Base-by-base conservation (phyloP, 1,140 invertebrate species). In the Monochamus saltuarius region DNA sequence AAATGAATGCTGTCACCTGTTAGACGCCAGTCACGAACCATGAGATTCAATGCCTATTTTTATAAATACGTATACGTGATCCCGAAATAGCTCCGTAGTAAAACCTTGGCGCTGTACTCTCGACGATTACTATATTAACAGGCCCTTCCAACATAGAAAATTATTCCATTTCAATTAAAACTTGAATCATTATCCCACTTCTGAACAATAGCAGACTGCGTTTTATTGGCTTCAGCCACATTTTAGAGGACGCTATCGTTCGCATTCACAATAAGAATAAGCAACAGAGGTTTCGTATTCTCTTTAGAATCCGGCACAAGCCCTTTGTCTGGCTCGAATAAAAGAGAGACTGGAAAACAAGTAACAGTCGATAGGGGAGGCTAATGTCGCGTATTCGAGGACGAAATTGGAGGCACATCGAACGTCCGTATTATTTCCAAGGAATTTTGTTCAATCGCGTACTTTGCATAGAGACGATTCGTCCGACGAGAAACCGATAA, bases 381-480 rank as follows among this genome's bases (percentile, higher is more conserved):
- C 46, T 63, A 63, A 59, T 63, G 53, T 39, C 36, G 43, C 50
- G 51, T 53, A 57, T 56, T 45, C 53, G 45, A 56, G 40, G 46
- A 62, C 49, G 43, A 62, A 62, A 62, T 62, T 62, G 60, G 60
- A 62, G 54, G 52, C 56, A 50, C 61, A 63, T 63, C 50, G 46
- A 59, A 19, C 56, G 59, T 59, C 50, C 46, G 51, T 53, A 37
- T 59, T 63, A 58, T 63, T 59, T 59, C 52, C 61, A 59, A 55
- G 50, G 56, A 64, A 64, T 60, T 64, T 64, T 52, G 47, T 64
- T 60, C 62, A 60, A 60, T 60, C 22, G 56, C 56, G 42, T 59
- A 54, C 50, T 64, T 60, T 64, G 62, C 62, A 64, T 64, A 64
- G 52, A 64, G 52, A 64, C 60, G 47, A 64, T 57, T n/a, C 43